Evolutionary conservation across 1,140 invertebrate genomes (phyloP).

Genomic region (Araneus ventricosus): DNA sequence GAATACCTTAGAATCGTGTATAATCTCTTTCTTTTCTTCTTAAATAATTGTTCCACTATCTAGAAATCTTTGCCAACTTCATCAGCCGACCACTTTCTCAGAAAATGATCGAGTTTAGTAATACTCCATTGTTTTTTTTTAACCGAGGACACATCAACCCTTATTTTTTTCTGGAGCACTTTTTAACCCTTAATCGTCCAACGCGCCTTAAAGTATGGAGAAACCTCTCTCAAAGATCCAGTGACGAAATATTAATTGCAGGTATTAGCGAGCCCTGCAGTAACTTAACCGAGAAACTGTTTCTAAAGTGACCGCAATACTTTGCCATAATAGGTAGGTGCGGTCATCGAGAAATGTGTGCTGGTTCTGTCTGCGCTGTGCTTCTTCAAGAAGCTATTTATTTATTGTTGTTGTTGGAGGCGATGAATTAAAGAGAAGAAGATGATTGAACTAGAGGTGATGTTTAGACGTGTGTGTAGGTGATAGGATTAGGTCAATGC

Average conservation of each 20-base stretch:
- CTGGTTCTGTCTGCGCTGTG: slow-evolving; percentile 38
- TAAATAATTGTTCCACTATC: too few species aligned
- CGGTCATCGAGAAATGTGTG: neutral
- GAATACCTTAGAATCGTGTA: too few species aligned
- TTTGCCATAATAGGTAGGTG: slow-evolving; percentile 49
- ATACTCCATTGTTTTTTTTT: neutral
- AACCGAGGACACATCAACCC: neutral
- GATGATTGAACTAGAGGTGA: slow-evolving; percentile 61
- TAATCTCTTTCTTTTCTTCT: too few species aligned
- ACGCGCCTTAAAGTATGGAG: neutral
- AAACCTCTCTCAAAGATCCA: neutral
- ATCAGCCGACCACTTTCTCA: neutral
- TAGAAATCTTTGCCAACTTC: too few species aligned
- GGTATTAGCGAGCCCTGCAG: slow-evolving; percentile 44
- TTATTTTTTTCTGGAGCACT: neutral
- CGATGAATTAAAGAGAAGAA: slow-evolving; percentile 33
- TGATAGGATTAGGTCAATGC: slow-evolving; percentile 66
- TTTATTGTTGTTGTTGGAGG: slow-evolving; percentile 42
- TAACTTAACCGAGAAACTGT: slow-evolving; percentile 4
- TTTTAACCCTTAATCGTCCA: neutral
- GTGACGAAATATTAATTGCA: slow-evolving; percentile 69
- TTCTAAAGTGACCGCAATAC: slow-evolving; percentile 19
- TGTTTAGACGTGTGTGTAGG: slow-evolving; percentile 48
- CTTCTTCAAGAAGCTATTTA: neutral
- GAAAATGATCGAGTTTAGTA: neutral